A percentile compares a stretch with the other conserved stretches of the same genome.
Conservation (phyloP, 2,797 vertebrate genomes). For the Sardinella longiceps region DNA sequence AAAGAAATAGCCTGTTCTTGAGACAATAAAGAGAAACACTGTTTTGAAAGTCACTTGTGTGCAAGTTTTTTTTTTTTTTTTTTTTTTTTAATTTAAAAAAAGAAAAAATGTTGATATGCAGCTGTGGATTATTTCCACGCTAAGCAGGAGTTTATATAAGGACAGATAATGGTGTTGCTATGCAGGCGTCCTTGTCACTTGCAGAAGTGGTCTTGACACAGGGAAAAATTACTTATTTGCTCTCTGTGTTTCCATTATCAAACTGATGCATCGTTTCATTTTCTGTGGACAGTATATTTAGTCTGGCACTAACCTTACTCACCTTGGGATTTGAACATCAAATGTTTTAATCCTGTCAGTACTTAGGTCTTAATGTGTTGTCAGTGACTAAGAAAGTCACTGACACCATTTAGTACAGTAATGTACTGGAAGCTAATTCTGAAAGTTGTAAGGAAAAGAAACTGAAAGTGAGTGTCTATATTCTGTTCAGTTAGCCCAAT, state of each 20-base stretch:
- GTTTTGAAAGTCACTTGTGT: conserved; percentile 54
- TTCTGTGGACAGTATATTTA: not conserved
- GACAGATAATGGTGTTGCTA: conserved; percentile 39
- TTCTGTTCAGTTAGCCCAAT: too few relatives aligned
- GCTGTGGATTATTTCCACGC: conserved; percentile 32
- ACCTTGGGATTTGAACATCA: not conserved
- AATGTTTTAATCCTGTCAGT: not conserved
- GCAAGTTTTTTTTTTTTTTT: conserved; percentile 36
- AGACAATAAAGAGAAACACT: conserved; percentile 57
- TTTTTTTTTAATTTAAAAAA: not conserved
- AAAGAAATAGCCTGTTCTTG: conserved; percentile 49
- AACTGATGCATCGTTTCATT: not conserved
- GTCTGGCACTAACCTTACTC: not conserved
- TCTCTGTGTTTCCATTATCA: conserved; percentile 6
- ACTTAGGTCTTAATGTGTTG: not conserved
- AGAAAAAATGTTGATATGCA: conserved; percentile 22
- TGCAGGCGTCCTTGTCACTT: conserved; percentile 41
- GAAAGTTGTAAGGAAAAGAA: too few relatives aligned
- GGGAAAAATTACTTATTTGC: conserved; percentile 1
- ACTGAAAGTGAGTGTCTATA: too few relatives aligned
- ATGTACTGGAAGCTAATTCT: too few relatives aligned
- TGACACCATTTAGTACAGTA: too few relatives aligned
- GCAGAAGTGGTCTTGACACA: not conserved
- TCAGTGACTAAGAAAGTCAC: too few relatives aligned
- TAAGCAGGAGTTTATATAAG: conserved; percentile 32